These are phyloP conservation scores for Allophyes oxyacanthae DNA, from an alignment of 2,888 invertebrate species.

Conservation along the genomic window DNA sequence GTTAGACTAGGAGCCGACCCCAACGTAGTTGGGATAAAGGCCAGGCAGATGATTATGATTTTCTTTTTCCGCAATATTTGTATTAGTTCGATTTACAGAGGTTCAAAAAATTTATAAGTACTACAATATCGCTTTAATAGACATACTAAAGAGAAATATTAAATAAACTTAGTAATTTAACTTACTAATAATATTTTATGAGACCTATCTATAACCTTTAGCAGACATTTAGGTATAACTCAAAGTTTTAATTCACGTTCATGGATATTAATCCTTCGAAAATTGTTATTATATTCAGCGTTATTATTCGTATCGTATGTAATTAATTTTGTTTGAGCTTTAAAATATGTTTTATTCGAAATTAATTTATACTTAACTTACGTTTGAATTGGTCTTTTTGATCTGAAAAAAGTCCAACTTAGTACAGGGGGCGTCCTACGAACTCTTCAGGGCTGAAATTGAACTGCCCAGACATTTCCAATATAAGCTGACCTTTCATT, in stretches of 20 bases:
- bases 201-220: not conserved
- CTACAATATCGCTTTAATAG: too few species aligned
- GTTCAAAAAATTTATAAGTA: too few species aligned
- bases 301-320: not conserved
- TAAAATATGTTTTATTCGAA: constrained; percentile 1
- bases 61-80: too few species aligned
- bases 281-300: constrained; percentile 1
- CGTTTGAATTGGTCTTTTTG: not conserved
- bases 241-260: constrained; percentile 2
- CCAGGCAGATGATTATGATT: too few species aligned
- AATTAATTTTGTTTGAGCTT: not conserved
- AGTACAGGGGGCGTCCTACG: too few species aligned
- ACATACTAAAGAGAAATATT: not conserved
- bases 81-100: too few species aligned
- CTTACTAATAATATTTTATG: constrained; percentile 1
- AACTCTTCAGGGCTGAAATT: too few species aligned
- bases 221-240: not conserved
- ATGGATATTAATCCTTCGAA: constrained; percentile 1
- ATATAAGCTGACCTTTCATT: too few species aligned
- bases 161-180: constrained; percentile 1
- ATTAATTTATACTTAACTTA: not conserved
- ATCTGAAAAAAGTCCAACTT: not conserved
- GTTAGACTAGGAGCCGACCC: too few species aligned
- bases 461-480: too few species aligned
- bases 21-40: too few species aligned